These are phyloP conservation scores for Drosophila ananassae DNA, from an alignment of 1,140 invertebrate species.

Conservation along the genomic window DNA sequence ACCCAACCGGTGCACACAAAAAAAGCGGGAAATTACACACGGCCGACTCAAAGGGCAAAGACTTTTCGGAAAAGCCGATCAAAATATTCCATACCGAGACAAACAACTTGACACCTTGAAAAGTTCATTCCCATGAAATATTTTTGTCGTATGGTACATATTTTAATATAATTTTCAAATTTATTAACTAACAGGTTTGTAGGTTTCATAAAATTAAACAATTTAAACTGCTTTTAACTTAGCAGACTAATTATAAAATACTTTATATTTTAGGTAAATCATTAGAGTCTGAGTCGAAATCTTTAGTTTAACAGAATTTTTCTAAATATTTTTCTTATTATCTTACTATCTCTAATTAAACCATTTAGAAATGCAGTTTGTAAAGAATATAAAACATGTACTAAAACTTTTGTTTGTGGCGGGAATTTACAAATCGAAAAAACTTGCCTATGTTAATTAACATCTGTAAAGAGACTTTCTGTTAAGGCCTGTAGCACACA, in stretches of 20 bases:
- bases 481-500: background rate
- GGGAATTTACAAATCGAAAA: background rate
- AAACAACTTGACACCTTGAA: slow-evolving; percentile 1
- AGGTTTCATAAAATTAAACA: background rate
- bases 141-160: background rate
- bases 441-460: background rate
- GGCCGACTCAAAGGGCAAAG: slow-evolving; percentile 11
- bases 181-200: background rate
- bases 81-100: background rate
- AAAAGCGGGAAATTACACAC: slow-evolving; percentile 30
- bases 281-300: too few species aligned
- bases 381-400: too few species aligned
- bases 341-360: too few species aligned
- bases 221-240: too few species aligned
- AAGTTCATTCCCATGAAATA: slow-evolving; percentile 4
- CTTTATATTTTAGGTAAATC: too few species aligned
- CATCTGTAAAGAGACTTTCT: background rate
- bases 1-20: slow-evolving; percentile 8
- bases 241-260: too few species aligned
- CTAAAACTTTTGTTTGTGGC: too few species aligned
- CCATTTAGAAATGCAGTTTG: too few species aligned
- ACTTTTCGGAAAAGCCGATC: slow-evolving; percentile 11
- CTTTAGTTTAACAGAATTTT: too few species aligned
- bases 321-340: too few species aligned
- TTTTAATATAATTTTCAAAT: background rate